phyloP scores from a whole-genome alignment of 2,113 vertebrate species.

The Ctenodactylus gundi region DNA sequence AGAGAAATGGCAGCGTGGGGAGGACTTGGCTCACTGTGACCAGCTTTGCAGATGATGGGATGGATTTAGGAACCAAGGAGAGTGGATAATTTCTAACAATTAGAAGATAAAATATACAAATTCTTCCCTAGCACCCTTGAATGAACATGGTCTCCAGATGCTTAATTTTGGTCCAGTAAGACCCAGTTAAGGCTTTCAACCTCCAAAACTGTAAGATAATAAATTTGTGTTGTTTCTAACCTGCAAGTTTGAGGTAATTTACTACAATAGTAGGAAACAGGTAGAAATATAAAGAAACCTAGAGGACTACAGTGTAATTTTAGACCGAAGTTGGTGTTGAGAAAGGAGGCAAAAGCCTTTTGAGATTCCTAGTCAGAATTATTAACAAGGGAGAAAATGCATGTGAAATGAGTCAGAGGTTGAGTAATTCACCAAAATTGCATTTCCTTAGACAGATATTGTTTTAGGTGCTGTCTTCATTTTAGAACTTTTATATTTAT shows the following conservation, averaged over 20 bases:
- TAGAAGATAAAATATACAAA: neutral
- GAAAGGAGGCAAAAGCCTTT: neutral
- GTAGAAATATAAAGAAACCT: no score
- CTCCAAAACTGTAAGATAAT: neutral
- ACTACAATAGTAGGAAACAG: neutral
- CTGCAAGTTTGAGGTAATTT: neutral
- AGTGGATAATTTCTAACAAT: neutral
- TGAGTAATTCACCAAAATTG: neutral
- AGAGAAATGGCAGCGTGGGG: neutral
- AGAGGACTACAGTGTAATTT: neutral
- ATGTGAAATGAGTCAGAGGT: neutral
- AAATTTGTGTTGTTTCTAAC: neutral
- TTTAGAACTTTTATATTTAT: neutral
- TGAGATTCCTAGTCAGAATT: neutral
- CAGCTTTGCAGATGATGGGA: neutral
- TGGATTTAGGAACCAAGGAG: neutral
- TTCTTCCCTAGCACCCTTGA: neutral
- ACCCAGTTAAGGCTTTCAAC: neutral
- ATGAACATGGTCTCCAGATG: neutral
- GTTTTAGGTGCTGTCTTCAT: neutral
- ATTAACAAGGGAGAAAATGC: neutral
- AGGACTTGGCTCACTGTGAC: neutral
- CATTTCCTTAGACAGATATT: neutral
- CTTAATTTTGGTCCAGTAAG: neutral
- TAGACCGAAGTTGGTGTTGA: neutral